Base-by-base conservation (phyloP, 2,888 invertebrate genomes). In the Cartodere bifasciata region DNA sequence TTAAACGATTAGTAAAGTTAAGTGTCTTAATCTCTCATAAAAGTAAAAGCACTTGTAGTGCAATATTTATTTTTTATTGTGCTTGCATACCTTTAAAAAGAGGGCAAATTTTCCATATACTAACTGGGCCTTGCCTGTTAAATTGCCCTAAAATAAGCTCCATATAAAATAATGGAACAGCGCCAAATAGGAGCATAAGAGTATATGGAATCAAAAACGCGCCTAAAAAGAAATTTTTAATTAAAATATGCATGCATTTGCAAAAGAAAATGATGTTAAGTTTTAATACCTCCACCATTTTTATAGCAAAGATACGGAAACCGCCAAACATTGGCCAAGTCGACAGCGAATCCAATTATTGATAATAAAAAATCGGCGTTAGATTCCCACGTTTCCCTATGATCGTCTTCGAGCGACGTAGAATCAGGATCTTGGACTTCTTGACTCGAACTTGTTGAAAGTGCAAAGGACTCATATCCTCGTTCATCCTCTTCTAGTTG, bases 261-360 rank as follows among this genome's bases (percentile, higher is more conserved):
- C 12, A 10, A 4, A 11, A 16, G 11, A 23, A 23, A 16, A 23
- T 16, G 30, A 25, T 31, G 31, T 21, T n/a, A n/a, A n/a, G n/a
- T n/a, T n/a, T 27, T 22, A 15, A 33, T 53, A 79, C 81, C 81
- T 49, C 81, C 81, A 2, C 81, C 81, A 52, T 82, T 81, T 49
- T 73, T 72, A 56, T 80, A 82, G 58, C 81, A 81, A 21, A 81
- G 67, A 53, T 80, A 81, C 22, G 81, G 81, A 56, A 82, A 82
- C 37, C 82, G 63, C 85, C 84, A 85, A n/a, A 86, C 83, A 49
- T 86, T 86, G 31, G 84, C 84, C 42, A 86, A 62, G 56, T 85
- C 85, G 17, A 85, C 84, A 1, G 85, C 84, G 47, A 85, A 85
- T 2, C 84, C 84, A 43, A 85, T 84, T 52, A 85, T 84, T 38